Evolutionary conservation across 2,797 vertebrate genomes (phyloP), one percentile per base, ranked within the genome.

Genomic region (Enteromius radiatus): DNA sequence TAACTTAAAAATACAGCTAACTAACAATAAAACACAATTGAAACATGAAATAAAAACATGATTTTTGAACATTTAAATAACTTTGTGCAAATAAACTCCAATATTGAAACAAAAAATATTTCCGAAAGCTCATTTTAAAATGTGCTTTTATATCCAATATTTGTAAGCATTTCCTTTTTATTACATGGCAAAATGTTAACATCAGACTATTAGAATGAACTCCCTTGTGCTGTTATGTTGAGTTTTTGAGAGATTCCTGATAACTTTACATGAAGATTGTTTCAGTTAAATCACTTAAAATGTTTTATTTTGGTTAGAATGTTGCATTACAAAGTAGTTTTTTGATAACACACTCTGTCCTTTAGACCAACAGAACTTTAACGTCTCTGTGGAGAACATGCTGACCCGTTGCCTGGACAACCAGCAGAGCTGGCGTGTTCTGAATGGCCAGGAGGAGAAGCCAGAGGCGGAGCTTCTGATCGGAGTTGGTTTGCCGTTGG

Each of bases 361-460:
- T 78, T 4, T 90, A 99, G 97, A 99, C 91, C 97, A 98, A 85
- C 96, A 97, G 90, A 98, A 99, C 92, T 99, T 97, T 89, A 98
- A 95, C 0, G 96, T 99, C 65, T 97, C 97, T 0, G 91, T 98
- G 90, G 97, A 99, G 88, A 95, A 96, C 2, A 95, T 97, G 92
- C 83, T 99, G 86, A 97, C 95, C 0, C 95, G 97, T 76, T 99
- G 97, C 91, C 82, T 99, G 80, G 93, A 96, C 84, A 98, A 98
- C 77, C 96, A 99, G 91, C 91, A 88, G 86, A 96, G 94, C 1
- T 99, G 98, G 98, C 91, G 89, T 0, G 84, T 86, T 38, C 94
- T 97, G 71, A 90, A 88, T 6, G 89, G 93, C 85, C 81, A 84
- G 23, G 90, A 85, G 28, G 88, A 77, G 0, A 56, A 87, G 12